Evolutionary conservation across 2,797 vertebrate genomes (phyloP).

Genomic region (Sebastolobus altivelis): DNA sequence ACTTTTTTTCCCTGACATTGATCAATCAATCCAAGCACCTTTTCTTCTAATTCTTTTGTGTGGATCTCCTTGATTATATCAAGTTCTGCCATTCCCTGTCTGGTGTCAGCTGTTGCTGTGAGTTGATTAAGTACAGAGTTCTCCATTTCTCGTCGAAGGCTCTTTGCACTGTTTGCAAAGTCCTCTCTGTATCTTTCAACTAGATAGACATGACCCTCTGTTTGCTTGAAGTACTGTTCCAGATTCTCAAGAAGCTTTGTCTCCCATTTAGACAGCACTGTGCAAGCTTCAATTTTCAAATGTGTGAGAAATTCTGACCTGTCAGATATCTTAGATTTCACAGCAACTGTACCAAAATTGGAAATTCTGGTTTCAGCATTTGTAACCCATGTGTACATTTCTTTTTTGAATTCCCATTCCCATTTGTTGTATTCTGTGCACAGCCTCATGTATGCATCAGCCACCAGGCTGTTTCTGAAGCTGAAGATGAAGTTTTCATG

Average conservation of each 20-base stretch:
- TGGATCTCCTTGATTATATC: conserved; percentile 61
- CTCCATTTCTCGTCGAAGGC: conserved; percentile 60
- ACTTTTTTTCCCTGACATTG: conserved; percentile 43
- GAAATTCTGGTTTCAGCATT: conserved; percentile 65
- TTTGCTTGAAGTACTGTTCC: conserved; percentile 69
- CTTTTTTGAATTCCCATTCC: conserved; percentile 78
- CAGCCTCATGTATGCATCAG: conserved; percentile 77
- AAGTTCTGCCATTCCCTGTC: conserved; percentile 58
- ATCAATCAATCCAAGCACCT: conserved; percentile 51
- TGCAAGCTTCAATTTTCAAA: conserved; percentile 53
- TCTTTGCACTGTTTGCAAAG: conserved; percentile 69
- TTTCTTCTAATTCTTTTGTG: conserved; percentile 56
- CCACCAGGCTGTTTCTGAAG: conserved; percentile 82
- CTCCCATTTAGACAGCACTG: conserved; percentile 53
- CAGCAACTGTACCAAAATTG: conserved; percentile 50
- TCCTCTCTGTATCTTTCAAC: conserved; percentile 75
- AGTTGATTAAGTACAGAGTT: conserved; percentile 52
- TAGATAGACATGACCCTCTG: conserved; percentile 67
- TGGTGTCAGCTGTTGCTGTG: conserved; percentile 49
- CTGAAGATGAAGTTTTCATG: conserved; percentile 84
- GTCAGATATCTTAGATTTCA: conserved; percentile 4
- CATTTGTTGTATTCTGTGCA: conserved; percentile 73
- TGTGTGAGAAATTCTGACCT: neutral
- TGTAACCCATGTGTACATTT: conserved; percentile 64
- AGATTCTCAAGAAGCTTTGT: conserved; percentile 55